Base-by-base conservation (phyloP, 1,140 invertebrate species). In the Dendroctonus ponderosae region DNA sequence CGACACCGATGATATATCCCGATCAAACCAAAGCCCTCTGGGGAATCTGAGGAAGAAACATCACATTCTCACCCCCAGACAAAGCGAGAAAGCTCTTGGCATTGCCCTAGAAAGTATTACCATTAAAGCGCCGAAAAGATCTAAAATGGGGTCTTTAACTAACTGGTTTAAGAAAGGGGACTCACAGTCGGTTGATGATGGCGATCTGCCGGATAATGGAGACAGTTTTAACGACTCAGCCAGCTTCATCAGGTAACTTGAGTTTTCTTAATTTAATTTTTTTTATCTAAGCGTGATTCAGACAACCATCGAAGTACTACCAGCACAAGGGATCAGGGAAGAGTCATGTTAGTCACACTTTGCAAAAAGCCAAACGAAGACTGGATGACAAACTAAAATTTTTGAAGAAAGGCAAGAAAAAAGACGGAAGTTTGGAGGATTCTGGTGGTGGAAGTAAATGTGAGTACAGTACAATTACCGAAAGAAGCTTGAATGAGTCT, bases 371-470 rank as follows among this genome's bases (percentile, higher is more conserved):
- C 8, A 88, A 91, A 77, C 86, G 91, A 73, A 78, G 91, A 72
- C 87, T 96, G 72, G 92, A 96, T 81, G 89, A 93, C 77, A 87
- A 93, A 74, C 82, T 96, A 53, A 83, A 86, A 79, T 85, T 87
- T 69, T 78, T 88, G 46, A 83, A 85, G 61, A 91, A 91, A 77
- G 89, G 91, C 5, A 91, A 90, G 74, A 93, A 92, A 78, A 92
- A 92, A 78, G 91, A 93, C 77, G 90, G 91, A 37, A 93, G 89
- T 76, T 86, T 89, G 64, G 93, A 96, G 81, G 92, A 94, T 78
- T 83, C 87, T 11, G 86, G 88, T 67, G 89, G 89, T 70, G 87
- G 83, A 76, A 88, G 89, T 90, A 79, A 86, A 86, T 68, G 54
- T 66, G 37, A 41, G 54, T 52, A 42, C 8, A 5, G 9, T 48